Conservation (phyloP, 37 sponge, comb jelly and placozoan genomes). For the Aphrocallistes beatrix region DNA sequence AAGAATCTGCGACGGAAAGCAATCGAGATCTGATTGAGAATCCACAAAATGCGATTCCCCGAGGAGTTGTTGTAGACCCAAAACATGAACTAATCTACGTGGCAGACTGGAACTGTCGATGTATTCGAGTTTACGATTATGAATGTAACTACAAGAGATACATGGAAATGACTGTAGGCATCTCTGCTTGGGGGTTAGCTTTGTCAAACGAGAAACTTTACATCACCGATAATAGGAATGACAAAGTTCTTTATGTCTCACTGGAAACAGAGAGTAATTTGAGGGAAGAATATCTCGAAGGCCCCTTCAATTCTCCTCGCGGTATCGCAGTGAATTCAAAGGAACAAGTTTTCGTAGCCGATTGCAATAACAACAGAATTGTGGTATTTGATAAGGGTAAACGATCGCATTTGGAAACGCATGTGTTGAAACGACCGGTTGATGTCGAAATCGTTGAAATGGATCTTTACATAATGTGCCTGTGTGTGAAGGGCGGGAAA, state of each 20-base stretch:
- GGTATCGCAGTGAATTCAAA: background rate
- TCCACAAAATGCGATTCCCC: no score
- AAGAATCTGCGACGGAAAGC: no score
- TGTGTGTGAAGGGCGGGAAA: background rate
- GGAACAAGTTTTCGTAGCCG: background rate
- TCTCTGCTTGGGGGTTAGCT: background rate
- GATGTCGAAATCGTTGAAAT: background rate
- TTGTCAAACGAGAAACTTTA: background rate
- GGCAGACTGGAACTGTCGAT: background rate
- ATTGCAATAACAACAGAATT: background rate
- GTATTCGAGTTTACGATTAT: background rate
- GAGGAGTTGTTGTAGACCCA: no score
- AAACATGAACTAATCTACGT: background rate
- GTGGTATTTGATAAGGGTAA: background rate
- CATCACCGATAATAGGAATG: background rate
- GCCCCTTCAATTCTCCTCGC: background rate
- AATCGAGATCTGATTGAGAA: no score
- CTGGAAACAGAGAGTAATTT: background rate
- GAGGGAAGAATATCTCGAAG: background rate
- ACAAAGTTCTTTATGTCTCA: background rate
- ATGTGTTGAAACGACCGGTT: background rate
- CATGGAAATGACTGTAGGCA: background rate
- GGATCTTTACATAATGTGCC: background rate
- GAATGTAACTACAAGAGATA: background rate
- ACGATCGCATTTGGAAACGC: background rate